phyloP scores from a whole-genome alignment of 2,888 invertebrate species.

The Ophonus ardosiacus region DNA sequence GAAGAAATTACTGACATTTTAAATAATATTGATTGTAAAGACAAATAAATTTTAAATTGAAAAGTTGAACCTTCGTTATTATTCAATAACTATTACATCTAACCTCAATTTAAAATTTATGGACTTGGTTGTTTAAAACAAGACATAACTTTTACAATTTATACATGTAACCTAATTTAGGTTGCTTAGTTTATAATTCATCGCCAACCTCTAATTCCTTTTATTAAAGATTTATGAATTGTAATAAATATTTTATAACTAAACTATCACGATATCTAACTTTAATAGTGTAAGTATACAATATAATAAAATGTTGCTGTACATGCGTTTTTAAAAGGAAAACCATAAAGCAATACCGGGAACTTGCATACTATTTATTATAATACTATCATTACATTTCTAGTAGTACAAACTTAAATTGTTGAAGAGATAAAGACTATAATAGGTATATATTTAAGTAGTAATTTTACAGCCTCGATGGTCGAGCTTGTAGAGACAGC shows the following conservation, averaged over 20 bases:
- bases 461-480: too few species aligned
- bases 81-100: constrained; percentile 1
- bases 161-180: constrained; percentile 1
- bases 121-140: background rate
- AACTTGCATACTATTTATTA: too few species aligned
- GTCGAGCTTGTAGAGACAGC: too few species aligned
- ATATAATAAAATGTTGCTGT: background rate
- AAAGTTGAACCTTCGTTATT: background rate
- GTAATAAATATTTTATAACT: constrained; percentile 1
- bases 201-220: background rate
- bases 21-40: background rate
- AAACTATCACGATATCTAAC: background rate
- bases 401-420: too few species aligned
- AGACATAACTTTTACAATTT: background rate
- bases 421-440: too few species aligned
- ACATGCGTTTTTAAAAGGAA: background rate
- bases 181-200: background rate
- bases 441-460: too few species aligned
- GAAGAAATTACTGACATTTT: background rate
- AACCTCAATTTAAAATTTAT: background rate
- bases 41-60: constrained; percentile 5
- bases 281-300: background rate
- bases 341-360: background rate
- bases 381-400: too few species aligned
- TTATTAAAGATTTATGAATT: background rate